A percentile compares a stretch with the other conserved stretches of the same genome.
phyloP scores from a whole-genome alignment of 2,888 invertebrate species.

The Vesta saturnalis region DNA sequence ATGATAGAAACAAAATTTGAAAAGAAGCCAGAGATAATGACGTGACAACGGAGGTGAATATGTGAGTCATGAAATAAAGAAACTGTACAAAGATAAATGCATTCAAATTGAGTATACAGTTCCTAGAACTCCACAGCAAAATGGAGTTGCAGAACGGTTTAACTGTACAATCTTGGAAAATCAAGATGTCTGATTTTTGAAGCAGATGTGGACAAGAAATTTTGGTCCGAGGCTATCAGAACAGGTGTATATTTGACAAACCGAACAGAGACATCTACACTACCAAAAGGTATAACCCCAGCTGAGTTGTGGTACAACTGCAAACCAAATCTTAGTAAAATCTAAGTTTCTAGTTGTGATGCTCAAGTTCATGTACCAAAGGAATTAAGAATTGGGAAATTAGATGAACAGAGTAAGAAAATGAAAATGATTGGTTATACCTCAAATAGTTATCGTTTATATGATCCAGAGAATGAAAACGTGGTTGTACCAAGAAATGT shows the following conservation, averaged over 20 bases:
- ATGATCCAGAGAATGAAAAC: not conserved
- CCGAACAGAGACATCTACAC: constrained; percentile 11
- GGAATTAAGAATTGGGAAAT: constrained; percentile 16
- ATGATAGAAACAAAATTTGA: not conserved
- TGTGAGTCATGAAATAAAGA: constrained; percentile 16
- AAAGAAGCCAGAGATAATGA: not conserved
- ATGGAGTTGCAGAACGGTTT: constrained; percentile 25
- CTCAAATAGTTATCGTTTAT: not conserved
- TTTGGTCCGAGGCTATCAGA: constrained; percentile 14
- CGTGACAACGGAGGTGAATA: constrained; percentile 32
- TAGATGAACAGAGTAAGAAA: not conserved
- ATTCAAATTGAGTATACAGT: constrained; percentile 32
- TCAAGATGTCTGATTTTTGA: constrained; percentile 14
- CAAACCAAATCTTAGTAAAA: constrained; percentile 23
- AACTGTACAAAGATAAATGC: constrained; percentile 27
- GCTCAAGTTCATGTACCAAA: constrained; percentile 25
- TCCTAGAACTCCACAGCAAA: constrained; percentile 23
- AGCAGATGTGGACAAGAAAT: not conserved
- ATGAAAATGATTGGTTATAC: not conserved
- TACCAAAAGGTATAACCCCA: constrained; percentile 7
- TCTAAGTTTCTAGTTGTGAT: constrained; percentile 26
- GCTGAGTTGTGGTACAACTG: constrained; percentile 24
- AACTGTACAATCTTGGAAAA: constrained; percentile 18
- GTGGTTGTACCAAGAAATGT: not conserved
- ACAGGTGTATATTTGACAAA: constrained; percentile 15